Base-by-base conservation (phyloP, 2,113 vertebrate species). In the Rhizomys pruinosus region DNA sequence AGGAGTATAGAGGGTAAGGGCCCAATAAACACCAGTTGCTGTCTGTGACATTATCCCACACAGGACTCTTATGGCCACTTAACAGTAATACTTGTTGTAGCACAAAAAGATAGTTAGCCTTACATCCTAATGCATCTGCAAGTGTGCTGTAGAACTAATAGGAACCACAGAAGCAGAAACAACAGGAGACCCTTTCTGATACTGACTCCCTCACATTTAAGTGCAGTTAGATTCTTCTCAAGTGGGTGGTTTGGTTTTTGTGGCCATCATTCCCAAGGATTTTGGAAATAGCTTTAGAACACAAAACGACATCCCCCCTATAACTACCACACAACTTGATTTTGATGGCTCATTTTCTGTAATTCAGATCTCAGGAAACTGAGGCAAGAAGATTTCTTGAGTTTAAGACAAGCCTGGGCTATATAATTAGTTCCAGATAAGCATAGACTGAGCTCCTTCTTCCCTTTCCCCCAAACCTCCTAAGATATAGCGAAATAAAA, bases 21-120 rank as follows among this genome's bases (percentile, higher is more conserved):
- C 22, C 87, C n/a, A 32, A 3, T 85, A 37, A 77, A 42, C 0
- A 0, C 84, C 80, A 84, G n/a, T 47, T 63, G 81, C 61, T 68
- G 4, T 68, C 85, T 91, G 73, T 87, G 85, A 72, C 37, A 12
- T 59, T 63, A 42, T 76, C 66, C 78, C 72, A 72, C 9, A 19
- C 23, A 27, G 72, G 39, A 27, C 29, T 87, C 52, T 84, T 55
- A 29, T 68, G 78, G 44, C 39, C n/a, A 22, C 91, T 92, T 80
- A 42, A 44, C 63, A 82, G 44, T 80, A 42, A 44, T 63, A 82
- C 37, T 37, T 89, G 73, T 76, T 69, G 79, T 68, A 80, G 9
- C 84, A 81, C 4, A 5, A n/a, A 92, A 79, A 78, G 78, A 85
- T 78, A 69, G n/a, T 91, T 87, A 71, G 23, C 29, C 76, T 94